These are phyloP conservation scores for Nematostella vectensis DNA, from an alignment of 92 coral and sea anemone species.

Conservation along the genomic window DNA sequence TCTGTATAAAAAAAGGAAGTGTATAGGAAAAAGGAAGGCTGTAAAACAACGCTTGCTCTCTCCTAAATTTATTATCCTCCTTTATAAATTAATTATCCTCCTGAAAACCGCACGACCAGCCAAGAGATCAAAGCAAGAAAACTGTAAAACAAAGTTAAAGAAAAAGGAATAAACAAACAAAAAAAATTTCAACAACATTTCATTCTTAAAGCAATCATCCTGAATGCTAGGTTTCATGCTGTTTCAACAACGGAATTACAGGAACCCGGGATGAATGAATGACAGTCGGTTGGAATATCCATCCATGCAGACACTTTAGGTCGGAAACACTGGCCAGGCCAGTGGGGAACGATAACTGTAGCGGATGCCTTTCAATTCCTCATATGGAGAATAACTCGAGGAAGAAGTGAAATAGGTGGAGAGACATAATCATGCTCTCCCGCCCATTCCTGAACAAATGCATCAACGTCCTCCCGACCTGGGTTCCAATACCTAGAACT, in stretches of 20 bases:
- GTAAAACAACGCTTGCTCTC: too few species aligned
- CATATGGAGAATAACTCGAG: conserved; percentile 27
- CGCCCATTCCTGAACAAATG: conserved; percentile 24
- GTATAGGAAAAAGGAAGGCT: too few species aligned
- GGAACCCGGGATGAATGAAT: conserved; percentile 1
- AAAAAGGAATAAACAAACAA: too few species aligned
- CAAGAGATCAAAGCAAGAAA: conserved; percentile 12
- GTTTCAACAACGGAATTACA: not conserved
- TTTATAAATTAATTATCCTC: too few species aligned
- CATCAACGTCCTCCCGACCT: conserved; percentile 35
- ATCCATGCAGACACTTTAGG: not conserved
- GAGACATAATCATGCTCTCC: conserved; percentile 33
- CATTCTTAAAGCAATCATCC: not conserved
- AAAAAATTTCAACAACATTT: not conserved
- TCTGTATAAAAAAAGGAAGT: too few species aligned
- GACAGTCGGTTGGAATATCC: not conserved
- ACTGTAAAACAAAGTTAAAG: not conserved
- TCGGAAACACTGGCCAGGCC: conserved; percentile 5
- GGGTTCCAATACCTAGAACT: conserved; percentile 42
- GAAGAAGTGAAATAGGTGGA: conserved; percentile 28
- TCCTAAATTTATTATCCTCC: too few species aligned
- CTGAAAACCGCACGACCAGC: conserved; percentile 17
- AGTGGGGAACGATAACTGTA: conserved; percentile 21
- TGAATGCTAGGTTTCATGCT: not conserved
- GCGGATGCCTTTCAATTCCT: conserved; percentile 18